Conservation (phyloP, 2,888 invertebrate genomes). For the Microctonus aethiopoides region DNA sequence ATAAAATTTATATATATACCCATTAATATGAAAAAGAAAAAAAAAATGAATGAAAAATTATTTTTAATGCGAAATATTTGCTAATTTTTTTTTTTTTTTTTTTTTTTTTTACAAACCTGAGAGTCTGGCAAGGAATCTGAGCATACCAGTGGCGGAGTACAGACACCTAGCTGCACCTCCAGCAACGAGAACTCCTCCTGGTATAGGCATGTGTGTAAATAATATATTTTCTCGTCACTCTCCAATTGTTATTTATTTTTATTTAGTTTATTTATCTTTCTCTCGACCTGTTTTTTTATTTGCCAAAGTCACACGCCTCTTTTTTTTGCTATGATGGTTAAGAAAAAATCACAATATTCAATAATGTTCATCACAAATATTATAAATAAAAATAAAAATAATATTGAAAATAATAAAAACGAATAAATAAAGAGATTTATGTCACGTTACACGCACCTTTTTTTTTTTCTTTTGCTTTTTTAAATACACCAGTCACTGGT, state of each 20-base stretch:
- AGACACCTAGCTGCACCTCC: conserved; percentile 57
- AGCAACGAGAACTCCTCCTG: conserved; percentile 57
- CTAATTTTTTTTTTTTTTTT: not conserved
- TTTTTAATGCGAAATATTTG: not conserved
- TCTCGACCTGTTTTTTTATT: not conserved
- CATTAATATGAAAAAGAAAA: not conserved
- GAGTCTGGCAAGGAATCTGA: conserved; percentile 71
- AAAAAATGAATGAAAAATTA: not conserved
- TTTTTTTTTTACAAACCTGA: conserved; percentile 69
- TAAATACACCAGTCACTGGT: too few species aligned
- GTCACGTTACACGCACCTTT: not conserved
- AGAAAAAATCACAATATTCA: too few species aligned
- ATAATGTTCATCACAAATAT: not conserved
- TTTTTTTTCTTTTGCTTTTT: not conserved
- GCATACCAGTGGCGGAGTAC: conserved; percentile 61
- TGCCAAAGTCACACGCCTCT: too few species aligned
- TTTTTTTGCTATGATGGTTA: too few species aligned
- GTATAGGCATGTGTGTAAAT: conserved; percentile 55
- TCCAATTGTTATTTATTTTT: not conserved
- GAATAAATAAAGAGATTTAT: not conserved
- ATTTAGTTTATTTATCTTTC: not conserved
- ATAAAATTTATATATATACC: not conserved
- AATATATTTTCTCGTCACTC: conserved; percentile 10
- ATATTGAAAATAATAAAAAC: not conserved
- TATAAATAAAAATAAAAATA: not conserved